Evolutionary conservation across 2,113 vertebrate genomes (phyloP), one percentile per base, ranked within the genome.

Genomic region (Daphoenositta chrysoptera): DNA sequence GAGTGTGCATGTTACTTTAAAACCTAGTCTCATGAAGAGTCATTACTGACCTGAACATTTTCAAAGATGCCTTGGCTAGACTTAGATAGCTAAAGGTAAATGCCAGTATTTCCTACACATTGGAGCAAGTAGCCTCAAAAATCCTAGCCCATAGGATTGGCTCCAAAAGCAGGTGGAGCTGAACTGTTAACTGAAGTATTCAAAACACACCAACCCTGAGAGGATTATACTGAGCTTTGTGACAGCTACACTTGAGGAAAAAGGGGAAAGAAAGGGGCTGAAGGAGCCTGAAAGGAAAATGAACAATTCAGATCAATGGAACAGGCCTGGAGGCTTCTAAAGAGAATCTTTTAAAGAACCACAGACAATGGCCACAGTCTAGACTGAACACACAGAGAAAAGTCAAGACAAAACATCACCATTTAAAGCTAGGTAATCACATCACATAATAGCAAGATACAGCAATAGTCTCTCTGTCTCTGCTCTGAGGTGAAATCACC

Each of bases 331-430:
- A 94, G 83, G 86, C 91, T 97, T 84, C 75, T 87, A 63, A 95
- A 89, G 80, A 92, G 91, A 47, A 80, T 93, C 53, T 87, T 96
- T 66, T 63, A 94, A 76, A 89, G 89, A 97, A 83, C 63, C 94
- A 94, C 95, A 97, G 94, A 97, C 19, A 89, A 96, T 94, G 86
- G 91, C 87, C 89, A 94, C 94, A 97, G 96, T 96, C 95, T 95
- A 95, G 97, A 97, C 95, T 26, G 40, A 97, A 94, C 92, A 96
- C 65, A 91, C 13, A 96, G 4, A 94, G 84, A 96, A 80, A 93
- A 96, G 83, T 94, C 86, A 93, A 90, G 92, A 96, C 83, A 94
- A 95, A 96, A 94, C 69, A 90, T 90, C 60, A 79, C 60, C 60
- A 79, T 81, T 96, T 93, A 90, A 93, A 95, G 76, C 76, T 81